A percentile compares a stretch with the other conserved stretches of the same genome.
These are phyloP conservation scores for Cairina moschata DNA, from an alignment of 2,113 vertebrate species.

Conservation along the genomic window DNA sequence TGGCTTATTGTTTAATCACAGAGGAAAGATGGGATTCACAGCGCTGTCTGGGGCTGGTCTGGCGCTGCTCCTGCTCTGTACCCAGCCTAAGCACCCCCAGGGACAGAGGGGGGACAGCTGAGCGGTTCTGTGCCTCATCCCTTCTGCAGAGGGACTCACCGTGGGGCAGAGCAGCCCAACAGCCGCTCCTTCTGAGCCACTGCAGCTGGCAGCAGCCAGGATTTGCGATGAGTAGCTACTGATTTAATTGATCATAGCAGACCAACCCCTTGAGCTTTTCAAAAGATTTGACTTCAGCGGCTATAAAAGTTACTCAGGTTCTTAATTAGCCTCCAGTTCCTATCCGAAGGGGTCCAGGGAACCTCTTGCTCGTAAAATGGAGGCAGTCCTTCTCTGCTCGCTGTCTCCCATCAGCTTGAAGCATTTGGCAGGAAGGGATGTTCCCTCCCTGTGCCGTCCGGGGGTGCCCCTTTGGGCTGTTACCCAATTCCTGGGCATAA, in stretches of 20 bases:
- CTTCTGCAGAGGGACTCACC: neutral
- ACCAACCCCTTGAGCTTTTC: neutral
- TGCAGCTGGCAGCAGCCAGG: neutral
- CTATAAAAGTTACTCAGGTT: neutral
- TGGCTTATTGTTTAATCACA: neutral
- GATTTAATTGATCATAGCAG: neutral
- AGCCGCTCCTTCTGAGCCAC: neutral
- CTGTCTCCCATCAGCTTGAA: neutral
- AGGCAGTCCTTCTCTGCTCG: neutral
- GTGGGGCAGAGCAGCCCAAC: neutral
- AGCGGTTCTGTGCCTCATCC: neutral
- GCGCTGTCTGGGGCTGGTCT: neutral
- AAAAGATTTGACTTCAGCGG: neutral
- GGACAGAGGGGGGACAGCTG: neutral
- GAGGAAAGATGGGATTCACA: neutral
- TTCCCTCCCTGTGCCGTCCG: neutral
- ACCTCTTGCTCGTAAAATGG: neutral
- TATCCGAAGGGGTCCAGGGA: neutral
- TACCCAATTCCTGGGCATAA: fast-evolving
- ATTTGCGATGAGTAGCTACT: neutral
- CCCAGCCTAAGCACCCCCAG: neutral
- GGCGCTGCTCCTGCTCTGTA: neutral
- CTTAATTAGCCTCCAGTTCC: neutral
- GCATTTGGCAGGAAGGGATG: neutral
- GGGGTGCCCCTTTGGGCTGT: neutral